Evolutionary conservation across 64 coral and sea anemone genomes (phyloP), one percentile per base, ranked within the genome.

Genomic region (Dendrophyllia cribrosa): DNA sequence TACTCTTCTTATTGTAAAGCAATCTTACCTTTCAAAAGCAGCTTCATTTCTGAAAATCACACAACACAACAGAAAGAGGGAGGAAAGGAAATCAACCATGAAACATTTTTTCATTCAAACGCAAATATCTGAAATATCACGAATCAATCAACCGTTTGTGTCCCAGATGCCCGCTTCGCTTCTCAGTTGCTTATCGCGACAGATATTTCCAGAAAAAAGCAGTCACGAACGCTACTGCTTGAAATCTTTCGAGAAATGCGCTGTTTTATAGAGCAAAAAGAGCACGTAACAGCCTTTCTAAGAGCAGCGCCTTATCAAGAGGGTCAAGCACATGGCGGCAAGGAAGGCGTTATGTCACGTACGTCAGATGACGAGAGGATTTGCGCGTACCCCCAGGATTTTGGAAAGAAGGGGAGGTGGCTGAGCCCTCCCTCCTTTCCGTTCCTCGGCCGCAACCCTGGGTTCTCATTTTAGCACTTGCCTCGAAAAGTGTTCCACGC

Each of bases 21-120:
- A 70, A 70, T 25, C 67, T 70, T 26, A 70, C 67, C 67, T 70
- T 70, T 70, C 67, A 70, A 70, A 70, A 11, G 22, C 21, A 23
- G 67, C 22, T 70, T 70, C 23, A 70, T n/a, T 26, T 70, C 67
- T 22, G 67, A 26, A 7, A 70, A 70, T 12, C 1, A 5, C 53
- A 24, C 21, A 70, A 70, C 7, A 70, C 67, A 11, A 70, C 67
- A 12, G 7, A 23, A 4, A 12, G 22, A 9, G 3, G 25, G 10
- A 10, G 67, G 9, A 23, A 0, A 9, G 24, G 24, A 43, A 10
- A 70, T 70, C 4, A 56, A 1, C 53, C 67, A 70, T 26, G 67
- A 24, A 70, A 70, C 25, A 2, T 4, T 12, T 43, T 43, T 22
- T 70, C 67, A 70, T 24, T 70, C 25, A 70, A 70, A 70, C 25